Conservation (phyloP, 2,797 vertebrate genomes). For the Neosilurus mollespiculum region DNA sequence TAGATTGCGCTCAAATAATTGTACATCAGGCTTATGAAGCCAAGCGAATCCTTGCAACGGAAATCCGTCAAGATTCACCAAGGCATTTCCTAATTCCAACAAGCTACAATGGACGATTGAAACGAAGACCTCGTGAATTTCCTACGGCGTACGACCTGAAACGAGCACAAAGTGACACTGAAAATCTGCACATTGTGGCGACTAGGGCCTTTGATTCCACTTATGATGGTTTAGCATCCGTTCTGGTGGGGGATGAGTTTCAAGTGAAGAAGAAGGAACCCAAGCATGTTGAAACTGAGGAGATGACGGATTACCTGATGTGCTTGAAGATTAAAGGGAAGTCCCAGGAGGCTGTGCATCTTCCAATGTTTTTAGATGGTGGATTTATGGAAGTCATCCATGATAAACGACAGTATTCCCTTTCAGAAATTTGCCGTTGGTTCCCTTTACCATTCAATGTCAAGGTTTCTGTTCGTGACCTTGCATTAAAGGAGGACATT, state of each 20-base stretch:
- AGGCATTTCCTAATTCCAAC: slow-evolving; percentile 80
- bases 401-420: slow-evolving; percentile 77
- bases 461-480: slow-evolving; percentile 81
- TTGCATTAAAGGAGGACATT: slow-evolving; percentile 77
- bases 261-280: slow-evolving; percentile 70
- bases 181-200: slow-evolving; percentile 78
- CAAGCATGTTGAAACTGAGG: slow-evolving; percentile 64
- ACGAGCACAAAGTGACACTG: slow-evolving; percentile 73
- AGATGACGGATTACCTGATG: slow-evolving; percentile 64
- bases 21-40: slow-evolving; percentile 74
- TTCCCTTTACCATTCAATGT: slow-evolving; percentile 82
- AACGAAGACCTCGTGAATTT: slow-evolving; percentile 78
- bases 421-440: slow-evolving; percentile 73
- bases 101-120: slow-evolving; percentile 83
- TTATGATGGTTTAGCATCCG: slow-evolving; percentile 69
- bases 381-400: slow-evolving; percentile 82
- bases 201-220: slow-evolving; percentile 74
- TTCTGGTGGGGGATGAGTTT: slow-evolving; percentile 80
- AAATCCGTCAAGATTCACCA: slow-evolving; percentile 73
- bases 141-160: slow-evolving; percentile 81
- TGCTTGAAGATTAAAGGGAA: slow-evolving; percentile 75
- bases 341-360: slow-evolving; percentile 62
- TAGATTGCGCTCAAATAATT: slow-evolving; percentile 70
- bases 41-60: slow-evolving; percentile 76
- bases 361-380: slow-evolving; percentile 81